Conservation (phyloP, 53 echinoderm and acorn worm species). For the Temnopleurus reevesii region DNA sequence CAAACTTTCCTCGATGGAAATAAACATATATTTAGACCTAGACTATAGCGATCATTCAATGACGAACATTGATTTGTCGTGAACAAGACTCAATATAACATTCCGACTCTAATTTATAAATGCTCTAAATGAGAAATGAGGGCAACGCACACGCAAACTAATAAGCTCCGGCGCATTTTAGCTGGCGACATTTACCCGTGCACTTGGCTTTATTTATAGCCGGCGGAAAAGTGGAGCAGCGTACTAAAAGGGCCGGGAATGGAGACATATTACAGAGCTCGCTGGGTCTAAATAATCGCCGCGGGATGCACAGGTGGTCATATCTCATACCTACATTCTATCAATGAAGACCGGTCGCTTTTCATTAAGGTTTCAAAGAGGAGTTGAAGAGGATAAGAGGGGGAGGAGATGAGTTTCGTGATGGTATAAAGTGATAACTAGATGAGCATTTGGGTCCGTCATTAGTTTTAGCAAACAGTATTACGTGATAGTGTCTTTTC, state of each 20-base stretch:
- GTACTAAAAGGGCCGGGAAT: background rate
- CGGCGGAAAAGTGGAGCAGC: slow-evolving; percentile 21
- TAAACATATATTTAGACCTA: too few relatives aligned
- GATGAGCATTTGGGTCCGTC: background rate
- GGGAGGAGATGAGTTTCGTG: too few relatives aligned
- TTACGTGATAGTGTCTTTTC: background rate
- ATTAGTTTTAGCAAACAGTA: background rate
- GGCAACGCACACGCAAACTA: background rate
- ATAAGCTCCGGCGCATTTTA: background rate
- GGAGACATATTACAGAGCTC: slow-evolving; percentile 18
- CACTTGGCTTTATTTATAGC: slow-evolving; percentile 8
- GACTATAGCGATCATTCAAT: too few relatives aligned
- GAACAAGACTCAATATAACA: background rate
- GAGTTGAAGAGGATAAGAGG: background rate
- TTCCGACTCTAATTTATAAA: background rate
- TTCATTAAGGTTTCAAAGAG: background rate
- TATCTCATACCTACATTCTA: background rate
- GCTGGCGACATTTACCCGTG: slow-evolving; percentile 8
- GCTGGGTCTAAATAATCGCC: slow-evolving; percentile 31
- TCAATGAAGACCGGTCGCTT: slow-evolving; percentile 16
- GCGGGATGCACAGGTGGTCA: background rate
- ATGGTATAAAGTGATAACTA: too few relatives aligned
- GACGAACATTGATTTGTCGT: background rate
- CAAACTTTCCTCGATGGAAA: too few relatives aligned
- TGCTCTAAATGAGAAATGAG: background rate